phyloP scores from a whole-genome alignment of 2,113 vertebrate genomes.

The Nematolebias whitei region DNA sequence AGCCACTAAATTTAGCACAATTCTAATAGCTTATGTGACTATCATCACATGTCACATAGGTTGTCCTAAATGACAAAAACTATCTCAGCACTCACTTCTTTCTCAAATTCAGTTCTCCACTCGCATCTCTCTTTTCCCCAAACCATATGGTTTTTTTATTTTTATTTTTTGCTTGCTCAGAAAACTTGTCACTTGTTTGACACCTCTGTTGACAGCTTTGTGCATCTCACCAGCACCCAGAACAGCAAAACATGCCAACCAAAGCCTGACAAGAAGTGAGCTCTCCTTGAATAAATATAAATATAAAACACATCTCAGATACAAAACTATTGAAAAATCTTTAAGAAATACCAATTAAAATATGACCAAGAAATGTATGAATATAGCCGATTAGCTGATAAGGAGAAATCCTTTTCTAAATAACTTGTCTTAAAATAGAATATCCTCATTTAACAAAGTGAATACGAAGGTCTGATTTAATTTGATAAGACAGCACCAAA shows the following conservation, averaged over 20 bases:
- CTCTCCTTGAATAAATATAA: conserved; percentile 2
- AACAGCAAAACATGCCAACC: conserved; percentile 38
- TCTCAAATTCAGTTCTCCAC: conserved; percentile 6
- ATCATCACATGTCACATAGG: too few species aligned
- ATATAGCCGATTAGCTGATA: not conserved
- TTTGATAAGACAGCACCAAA: conserved; percentile 1
- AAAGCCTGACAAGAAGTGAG: conserved; percentile 22
- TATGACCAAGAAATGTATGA: not conserved
- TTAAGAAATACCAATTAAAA: not conserved
- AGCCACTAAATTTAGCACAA: too few species aligned
- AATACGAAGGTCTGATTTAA: not conserved
- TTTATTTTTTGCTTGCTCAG: conserved; percentile 48
- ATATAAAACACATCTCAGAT: too few species aligned
- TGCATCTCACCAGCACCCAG: conserved; percentile 33
- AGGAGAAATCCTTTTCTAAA: not conserved
- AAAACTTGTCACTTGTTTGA: conserved; percentile 44
- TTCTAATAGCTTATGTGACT: too few species aligned
- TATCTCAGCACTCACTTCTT: conserved; percentile 11
- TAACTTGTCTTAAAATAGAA: not conserved
- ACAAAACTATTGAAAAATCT: too few species aligned
- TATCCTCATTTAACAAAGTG: not conserved
- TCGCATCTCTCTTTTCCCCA: conserved; percentile 18
- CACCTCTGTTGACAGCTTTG: conserved; percentile 59
- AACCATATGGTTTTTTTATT: conserved; percentile 47
- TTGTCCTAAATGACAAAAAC: not conserved